Evolutionary conservation across 2,113 vertebrate species (phyloP), one percentile per base, ranked within the genome.

Genomic region (Limanda limanda): DNA sequence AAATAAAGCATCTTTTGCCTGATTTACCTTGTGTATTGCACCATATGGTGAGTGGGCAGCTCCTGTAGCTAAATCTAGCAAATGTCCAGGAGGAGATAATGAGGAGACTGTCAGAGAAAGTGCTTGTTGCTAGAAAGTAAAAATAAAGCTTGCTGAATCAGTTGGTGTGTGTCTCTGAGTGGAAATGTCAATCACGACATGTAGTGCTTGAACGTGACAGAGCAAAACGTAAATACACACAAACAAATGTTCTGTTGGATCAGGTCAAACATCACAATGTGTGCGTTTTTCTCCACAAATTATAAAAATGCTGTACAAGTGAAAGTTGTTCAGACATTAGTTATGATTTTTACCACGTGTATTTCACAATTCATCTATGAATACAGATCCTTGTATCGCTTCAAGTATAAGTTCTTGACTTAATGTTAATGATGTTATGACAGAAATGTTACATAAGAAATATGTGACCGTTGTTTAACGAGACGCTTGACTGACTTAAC

Each of bases 31-130:
- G 17, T 25, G 20, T 5, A 18, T n/a, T 54, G 23, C 56, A 66
- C 35, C 64, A 66, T 74, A 78, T 74, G 58, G 35, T 74, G 65
- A 64, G 75, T 74, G 61, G 68, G 71, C 31, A 67, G 77, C 24
- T 55, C 42, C 58, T 64, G 6, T 3, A 47, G 47, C 13, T 8
- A 25, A 24, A 71, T 67, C 25, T 65, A 60, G 35, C 25, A 63
- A 68, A 58, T 40, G 51, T 35, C 61, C 45, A 8, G 20, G 10
- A 37, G 4, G 18, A 65, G 59, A 69, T 45, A 74, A 55, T 13
- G 27, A 23, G n/a, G n/a, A 27, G 42, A 37, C 21, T 24, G 20
- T 65, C 65, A 47, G 57, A 67, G 27, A 78, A 78, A 74, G 56
- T 52, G 52, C n/a, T 74, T 25, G 54, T 59, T 59, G 61, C n/a